Evolutionary conservation across 1,140 invertebrate genomes (phyloP).

Genomic region (Aphelinus certus): DNA sequence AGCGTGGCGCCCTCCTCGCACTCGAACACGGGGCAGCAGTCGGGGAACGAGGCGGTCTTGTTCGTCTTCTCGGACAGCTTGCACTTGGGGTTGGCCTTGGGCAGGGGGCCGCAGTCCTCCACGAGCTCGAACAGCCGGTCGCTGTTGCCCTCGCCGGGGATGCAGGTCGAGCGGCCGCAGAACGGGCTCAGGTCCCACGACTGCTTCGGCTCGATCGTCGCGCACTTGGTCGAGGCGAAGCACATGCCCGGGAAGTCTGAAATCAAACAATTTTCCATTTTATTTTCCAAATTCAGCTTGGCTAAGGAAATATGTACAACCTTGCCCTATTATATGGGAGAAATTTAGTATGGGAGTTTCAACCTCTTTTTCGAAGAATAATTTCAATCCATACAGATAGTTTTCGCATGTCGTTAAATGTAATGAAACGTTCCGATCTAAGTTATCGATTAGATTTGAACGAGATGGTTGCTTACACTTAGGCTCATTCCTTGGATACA

Average conservation of each 20-base stretch:
- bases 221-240: slow-evolving; percentile 88
- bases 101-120: slow-evolving; percentile 87
- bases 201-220: slow-evolving; percentile 83
- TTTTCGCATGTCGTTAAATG: too few species aligned
- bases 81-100: slow-evolving; percentile 86
- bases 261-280: slow-evolving; percentile 46
- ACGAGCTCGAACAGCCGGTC: slow-evolving; percentile 82
- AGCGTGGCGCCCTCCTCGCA: slow-evolving; percentile 85
- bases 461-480: too few species aligned
- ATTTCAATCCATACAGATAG: too few species aligned
- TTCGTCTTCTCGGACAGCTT: slow-evolving; percentile 86
- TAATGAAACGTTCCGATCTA: too few species aligned
- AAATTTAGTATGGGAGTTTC: too few species aligned
- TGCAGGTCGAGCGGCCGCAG: slow-evolving; percentile 87
- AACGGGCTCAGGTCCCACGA: slow-evolving; percentile 86
- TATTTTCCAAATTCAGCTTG: too few species aligned
- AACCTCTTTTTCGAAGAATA: too few species aligned
- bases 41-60: slow-evolving; percentile 86
- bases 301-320: too few species aligned
- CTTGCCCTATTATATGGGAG: too few species aligned
- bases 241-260: slow-evolving; percentile 89
- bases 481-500: too few species aligned
- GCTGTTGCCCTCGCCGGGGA: slow-evolving; percentile 77
- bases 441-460: too few species aligned
- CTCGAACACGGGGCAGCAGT: slow-evolving; percentile 84